Base-by-base conservation (phyloP, 2,888 invertebrate genomes). In the Lycocerus yunnanus region DNA sequence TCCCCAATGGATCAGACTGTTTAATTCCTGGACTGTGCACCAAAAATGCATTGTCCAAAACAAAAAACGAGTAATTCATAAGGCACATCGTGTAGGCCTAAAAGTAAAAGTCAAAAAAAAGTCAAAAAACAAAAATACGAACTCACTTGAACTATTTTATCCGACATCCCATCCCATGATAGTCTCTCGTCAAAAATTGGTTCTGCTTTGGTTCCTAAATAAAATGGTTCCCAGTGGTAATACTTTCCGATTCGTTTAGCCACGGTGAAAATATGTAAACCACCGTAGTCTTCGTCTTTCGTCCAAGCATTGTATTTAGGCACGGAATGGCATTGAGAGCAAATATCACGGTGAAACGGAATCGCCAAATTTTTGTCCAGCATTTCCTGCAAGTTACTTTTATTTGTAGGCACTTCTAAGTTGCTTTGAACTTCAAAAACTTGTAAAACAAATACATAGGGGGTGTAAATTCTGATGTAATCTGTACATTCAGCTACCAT, bases 171-270 rank as follows among this genome's bases (percentile, higher is more conserved):
- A 84, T 96, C 95, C 95, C 96, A 96, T 84, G 93, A 94, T 75
- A 96, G 90, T 83, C 95, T 89, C 85, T 96, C 95, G 79, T 96
- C 95, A 84, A 95, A 96, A 79, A 92, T 89, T 0, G 95, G 95
- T 80, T 95, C 95, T 15, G 90, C 89, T 85, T 95, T 92, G 0
- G 95, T 95, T 16, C 96, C 95, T 74, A 96, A 94, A 83, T 93
- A 96, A 81, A 96, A 95, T n/a, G 96, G 96, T 87, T 96, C 96
- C 96, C 96, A 96, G 84, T 93, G 93, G 43, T 92, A 89, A 84
- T 90, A 93, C 81, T 91, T 91, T n/a, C 93, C 93, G 5, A 89
- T 90, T 68, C 95, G 89, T 83, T 95, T 95, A 61, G 94, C 94
- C 10, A 91, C 91, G 86, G 94, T 92, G 85, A 94, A 95, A 71